phyloP scores from a whole-genome alignment of 2,797 vertebrate genomes.

The Pempheris klunzingeri region DNA sequence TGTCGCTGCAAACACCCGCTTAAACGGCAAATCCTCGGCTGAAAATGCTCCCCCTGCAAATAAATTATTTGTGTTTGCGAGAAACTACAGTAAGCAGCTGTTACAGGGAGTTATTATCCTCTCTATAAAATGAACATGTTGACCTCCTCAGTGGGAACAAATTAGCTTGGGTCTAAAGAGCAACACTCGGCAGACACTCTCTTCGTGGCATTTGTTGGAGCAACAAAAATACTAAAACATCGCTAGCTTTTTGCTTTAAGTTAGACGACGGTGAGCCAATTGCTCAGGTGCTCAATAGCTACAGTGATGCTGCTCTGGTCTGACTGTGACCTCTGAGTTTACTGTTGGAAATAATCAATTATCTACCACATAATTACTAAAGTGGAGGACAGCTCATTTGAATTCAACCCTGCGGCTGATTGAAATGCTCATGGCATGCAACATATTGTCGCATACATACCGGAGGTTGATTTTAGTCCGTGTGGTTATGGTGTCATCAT shows the following conservation, averaged over 20 bases:
- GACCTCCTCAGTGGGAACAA: neutral
- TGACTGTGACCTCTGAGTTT: conserved; percentile 47
- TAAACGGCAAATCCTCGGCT: neutral
- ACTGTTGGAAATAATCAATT: conserved; percentile 57
- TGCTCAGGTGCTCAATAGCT: conserved; percentile 18
- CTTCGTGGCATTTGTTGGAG: neutral
- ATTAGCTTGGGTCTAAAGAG: neutral
- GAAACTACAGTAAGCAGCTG: neutral
- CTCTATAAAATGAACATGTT: neutral
- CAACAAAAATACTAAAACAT: neutral
- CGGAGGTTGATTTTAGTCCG: neutral
- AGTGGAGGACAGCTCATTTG: conserved; percentile 50
- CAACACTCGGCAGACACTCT: neutral
- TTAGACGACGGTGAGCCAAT: neutral
- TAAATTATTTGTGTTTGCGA: neutral
- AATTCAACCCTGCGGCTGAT: conserved; percentile 51
- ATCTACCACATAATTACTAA: conserved; percentile 51
- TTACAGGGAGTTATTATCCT: neutral
- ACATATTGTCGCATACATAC: neutral
- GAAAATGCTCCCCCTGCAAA: neutral
- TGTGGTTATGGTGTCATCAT: conserved; percentile 8
- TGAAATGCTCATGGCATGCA: conserved; percentile 26
- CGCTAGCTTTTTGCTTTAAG: neutral
- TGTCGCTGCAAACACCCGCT: neutral
- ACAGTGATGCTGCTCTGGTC: conserved; percentile 10